These are phyloP conservation scores for Centropristis striata DNA, from an alignment of 2,113 vertebrate species.

Conservation along the genomic window DNA sequence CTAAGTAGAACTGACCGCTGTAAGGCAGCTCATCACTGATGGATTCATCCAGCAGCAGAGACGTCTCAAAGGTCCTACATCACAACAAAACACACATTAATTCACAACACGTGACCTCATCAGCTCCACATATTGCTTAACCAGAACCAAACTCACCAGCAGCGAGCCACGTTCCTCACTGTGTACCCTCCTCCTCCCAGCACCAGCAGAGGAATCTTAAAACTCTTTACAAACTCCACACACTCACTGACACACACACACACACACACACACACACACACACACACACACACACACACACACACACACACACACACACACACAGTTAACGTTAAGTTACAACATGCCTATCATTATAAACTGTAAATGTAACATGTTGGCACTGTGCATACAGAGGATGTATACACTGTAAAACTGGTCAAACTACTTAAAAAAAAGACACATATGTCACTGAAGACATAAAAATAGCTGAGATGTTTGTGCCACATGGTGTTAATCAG, in stretches of 20 bases:
- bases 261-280: neutral
- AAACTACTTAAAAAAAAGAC: no score
- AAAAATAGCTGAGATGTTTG: neutral
- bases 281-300: conserved; percentile 97
- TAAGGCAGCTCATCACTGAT: conserved; percentile 98
- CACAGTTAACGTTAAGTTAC: neutral
- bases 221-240: conserved; percentile 98
- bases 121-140: neutral
- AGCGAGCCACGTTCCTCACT: conserved; percentile 96
- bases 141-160: conserved; percentile 87
- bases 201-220: conserved; percentile 96
- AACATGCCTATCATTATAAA: neutral
- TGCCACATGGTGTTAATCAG: no score
- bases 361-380: neutral
- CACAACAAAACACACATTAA: neutral
- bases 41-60: conserved; percentile 94
- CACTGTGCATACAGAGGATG: neutral
- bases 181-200: conserved; percentile 98
- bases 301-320: conserved; percentile 27
- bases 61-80: conserved; percentile 95
- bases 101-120: neutral
- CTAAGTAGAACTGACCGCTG: conserved; percentile 88
- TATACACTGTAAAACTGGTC: no score
- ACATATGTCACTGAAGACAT: neutral
- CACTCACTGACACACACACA: conserved; percentile 88